Evolutionary conservation across 2,888 invertebrate genomes (phyloP).

Genomic region (Tipula vernalis): DNA sequence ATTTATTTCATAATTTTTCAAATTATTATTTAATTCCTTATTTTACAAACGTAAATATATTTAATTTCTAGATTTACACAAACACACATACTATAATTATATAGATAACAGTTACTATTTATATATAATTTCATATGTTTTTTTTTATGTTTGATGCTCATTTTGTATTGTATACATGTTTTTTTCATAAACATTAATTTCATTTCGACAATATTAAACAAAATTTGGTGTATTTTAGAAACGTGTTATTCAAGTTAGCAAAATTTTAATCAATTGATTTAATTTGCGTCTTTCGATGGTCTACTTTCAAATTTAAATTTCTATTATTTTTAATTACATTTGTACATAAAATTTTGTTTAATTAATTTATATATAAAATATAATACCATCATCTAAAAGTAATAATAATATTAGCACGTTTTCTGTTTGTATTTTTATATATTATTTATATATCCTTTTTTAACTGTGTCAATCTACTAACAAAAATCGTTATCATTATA

Average conservation of each 20-base stretch:
- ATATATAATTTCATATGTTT: not conserved
- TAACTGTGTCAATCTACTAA: not conserved
- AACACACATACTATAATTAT: not conserved
- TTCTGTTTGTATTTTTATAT: not conserved
- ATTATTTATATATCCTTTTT: not conserved
- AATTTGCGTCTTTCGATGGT: too few relatives aligned
- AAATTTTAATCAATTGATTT: too few relatives aligned
- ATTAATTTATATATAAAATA: not conserved
- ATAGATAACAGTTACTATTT: not conserved
- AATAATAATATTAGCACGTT: not conserved
- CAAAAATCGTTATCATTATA: not conserved
- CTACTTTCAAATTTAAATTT: too few relatives aligned
- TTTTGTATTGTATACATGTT: not conserved
- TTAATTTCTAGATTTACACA: not conserved
- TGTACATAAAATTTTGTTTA: not conserved
- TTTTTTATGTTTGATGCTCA: not conserved
- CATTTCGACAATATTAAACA: not conserved
- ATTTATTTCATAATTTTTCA: not conserved
- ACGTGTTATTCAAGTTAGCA: too few relatives aligned
- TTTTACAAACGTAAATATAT: not conserved
- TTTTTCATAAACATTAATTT: not conserved
- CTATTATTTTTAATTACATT: not conserved
- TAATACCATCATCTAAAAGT: not conserved
- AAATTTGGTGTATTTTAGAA: not conserved
- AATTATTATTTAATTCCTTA: not conserved